These are phyloP conservation scores for Mesembrinibis cayennensis DNA, from an alignment of 2,113 vertebrate species.

Conservation along the genomic window DNA sequence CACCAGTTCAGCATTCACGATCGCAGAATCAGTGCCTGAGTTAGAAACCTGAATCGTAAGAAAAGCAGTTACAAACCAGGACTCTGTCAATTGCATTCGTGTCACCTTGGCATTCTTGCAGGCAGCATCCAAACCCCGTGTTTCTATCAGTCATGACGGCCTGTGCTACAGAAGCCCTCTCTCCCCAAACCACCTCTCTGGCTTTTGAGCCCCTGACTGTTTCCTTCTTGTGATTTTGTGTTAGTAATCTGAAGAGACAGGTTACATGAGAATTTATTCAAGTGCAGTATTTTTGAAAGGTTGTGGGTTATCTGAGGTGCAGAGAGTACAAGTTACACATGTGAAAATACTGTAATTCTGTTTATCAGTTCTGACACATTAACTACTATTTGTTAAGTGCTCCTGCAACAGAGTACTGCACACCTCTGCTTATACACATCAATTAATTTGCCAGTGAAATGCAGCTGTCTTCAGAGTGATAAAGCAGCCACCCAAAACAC, in stretches of 20 bases:
- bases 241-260: background rate
- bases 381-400: background rate
- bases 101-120: background rate
- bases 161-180: background rate
- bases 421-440: background rate
- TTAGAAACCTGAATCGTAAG: background rate
- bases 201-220: background rate
- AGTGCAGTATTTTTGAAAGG: background rate
- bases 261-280: background rate
- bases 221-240: background rate
- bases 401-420: background rate
- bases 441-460: background rate
- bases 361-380: background rate
- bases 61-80: background rate
- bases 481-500: background rate
- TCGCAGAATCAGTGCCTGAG: background rate
- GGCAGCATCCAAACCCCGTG: background rate
- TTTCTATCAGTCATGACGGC: background rate
- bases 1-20: background rate
- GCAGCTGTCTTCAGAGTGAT: background rate
- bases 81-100: background rate
- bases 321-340: background rate
- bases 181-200: background rate
- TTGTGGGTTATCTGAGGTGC: background rate
- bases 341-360: background rate